These are phyloP conservation scores for Bungarus multicinctus DNA, from an alignment of 2,113 vertebrate genomes.

Conservation along the genomic window DNA sequence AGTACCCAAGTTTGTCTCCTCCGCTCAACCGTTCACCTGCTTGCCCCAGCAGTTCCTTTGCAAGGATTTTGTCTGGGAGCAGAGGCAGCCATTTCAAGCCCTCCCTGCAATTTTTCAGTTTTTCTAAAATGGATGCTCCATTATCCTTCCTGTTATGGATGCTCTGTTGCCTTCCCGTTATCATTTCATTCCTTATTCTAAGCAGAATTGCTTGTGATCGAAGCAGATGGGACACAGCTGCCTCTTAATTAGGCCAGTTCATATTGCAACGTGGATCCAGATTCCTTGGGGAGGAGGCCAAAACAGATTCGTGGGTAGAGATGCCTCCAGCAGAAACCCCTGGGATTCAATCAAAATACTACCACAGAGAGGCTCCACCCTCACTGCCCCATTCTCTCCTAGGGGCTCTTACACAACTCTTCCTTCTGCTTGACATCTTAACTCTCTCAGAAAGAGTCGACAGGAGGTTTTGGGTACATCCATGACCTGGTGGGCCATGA, in stretches of 20 bases:
- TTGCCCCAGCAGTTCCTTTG: background rate
- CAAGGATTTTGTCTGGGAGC: background rate
- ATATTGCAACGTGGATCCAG: accelerated
- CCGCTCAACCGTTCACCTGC: constrained; percentile 32
- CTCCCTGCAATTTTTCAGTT: background rate
- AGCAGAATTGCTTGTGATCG: background rate
- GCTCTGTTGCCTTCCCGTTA: background rate
- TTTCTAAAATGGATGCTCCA: background rate
- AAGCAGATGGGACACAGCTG: background rate
- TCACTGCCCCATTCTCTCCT: background rate
- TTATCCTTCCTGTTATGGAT: too few relatives aligned
- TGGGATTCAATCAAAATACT: background rate
- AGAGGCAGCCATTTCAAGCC: constrained; percentile 14
- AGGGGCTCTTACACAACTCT: background rate
- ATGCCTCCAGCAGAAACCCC: background rate
- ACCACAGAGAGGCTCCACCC: too few relatives aligned
- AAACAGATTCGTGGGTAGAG: background rate
- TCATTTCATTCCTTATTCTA: background rate
- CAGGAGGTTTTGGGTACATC: too few relatives aligned
- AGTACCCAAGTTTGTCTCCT: background rate
- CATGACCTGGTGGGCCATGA: background rate
- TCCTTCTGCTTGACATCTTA: background rate
- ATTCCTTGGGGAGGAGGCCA: background rate
- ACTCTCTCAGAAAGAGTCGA: too few relatives aligned
- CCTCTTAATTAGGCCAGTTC: accelerated